Conservation (phyloP, 2,888 invertebrate genomes). For the Oxystoma pomonae region DNA sequence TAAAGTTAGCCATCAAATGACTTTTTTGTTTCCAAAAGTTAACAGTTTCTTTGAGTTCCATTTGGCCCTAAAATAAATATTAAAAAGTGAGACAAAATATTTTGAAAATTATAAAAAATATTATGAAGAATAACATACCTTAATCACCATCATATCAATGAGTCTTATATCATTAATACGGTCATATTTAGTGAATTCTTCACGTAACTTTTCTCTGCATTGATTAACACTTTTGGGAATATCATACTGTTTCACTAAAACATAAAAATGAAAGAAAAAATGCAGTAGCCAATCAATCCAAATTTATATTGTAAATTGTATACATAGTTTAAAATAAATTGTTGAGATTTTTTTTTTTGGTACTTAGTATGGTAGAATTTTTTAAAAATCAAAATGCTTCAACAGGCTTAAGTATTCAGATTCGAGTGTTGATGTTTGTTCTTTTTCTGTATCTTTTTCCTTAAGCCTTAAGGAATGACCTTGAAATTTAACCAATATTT, state of each 20-base stretch:
- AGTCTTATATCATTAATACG: slow-evolving; percentile 77
- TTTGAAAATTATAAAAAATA: background rate
- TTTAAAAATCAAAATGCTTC: no score
- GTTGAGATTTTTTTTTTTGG: no score
- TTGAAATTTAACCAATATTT: no score
- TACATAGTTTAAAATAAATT: no score
- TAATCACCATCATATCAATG: slow-evolving; percentile 88
- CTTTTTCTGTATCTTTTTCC: no score
- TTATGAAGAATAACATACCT: no score
- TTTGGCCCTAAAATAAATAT: slow-evolving; percentile 71
- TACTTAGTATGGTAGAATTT: no score
- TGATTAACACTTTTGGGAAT: slow-evolving; percentile 70
- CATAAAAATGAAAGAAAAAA: background rate
- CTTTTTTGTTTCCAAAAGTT: slow-evolving; percentile 87
- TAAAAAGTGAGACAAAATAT: background rate
- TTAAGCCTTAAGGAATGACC: no score
- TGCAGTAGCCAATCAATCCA: no score
- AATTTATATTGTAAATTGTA: no score
- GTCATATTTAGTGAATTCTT: slow-evolving; percentile 73
- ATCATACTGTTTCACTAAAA: slow-evolving; percentile 75
- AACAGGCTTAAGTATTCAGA: no score
- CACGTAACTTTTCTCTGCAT: slow-evolving; percentile 68
- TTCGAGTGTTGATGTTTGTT: no score
- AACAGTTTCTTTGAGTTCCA: slow-evolving; percentile 86
- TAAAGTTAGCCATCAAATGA: slow-evolving; percentile 84